Evolutionary conservation across 2,797 vertebrate genomes (phyloP).

Genomic region (Decapterus maruadsi): DNA sequence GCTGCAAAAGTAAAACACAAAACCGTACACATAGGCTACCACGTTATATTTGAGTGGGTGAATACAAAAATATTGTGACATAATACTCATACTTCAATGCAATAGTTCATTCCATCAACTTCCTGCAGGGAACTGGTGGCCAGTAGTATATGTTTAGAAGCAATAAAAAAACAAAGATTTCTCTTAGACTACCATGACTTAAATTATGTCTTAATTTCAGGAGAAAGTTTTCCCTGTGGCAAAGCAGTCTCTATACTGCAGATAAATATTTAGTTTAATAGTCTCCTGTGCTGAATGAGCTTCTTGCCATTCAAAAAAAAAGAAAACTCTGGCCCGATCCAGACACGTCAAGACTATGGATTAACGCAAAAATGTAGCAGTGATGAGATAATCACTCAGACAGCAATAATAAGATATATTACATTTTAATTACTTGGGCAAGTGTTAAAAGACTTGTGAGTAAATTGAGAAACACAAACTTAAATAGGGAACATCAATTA

Average conservation of each 20-base stretch:
- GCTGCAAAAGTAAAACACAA: not conserved
- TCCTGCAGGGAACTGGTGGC: not conserved
- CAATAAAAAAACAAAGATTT: not conserved
- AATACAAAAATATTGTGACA: not conserved
- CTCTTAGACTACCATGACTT: not conserved
- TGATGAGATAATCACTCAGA: conserved; percentile 68
- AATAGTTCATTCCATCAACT: not conserved
- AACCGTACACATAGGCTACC: not conserved
- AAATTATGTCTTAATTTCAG: not conserved
- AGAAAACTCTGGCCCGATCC: not conserved
- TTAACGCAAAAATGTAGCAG: conserved; percentile 54
- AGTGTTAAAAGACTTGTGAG: conserved; percentile 66
- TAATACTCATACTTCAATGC: not conserved
- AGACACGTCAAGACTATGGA: not conserved
- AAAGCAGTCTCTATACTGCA: not conserved
- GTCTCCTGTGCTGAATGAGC: not conserved
- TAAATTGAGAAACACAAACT: conserved; percentile 62
- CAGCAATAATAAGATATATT: conserved; percentile 66
- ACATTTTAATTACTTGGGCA: conserved; percentile 68
- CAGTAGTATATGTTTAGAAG: not conserved
- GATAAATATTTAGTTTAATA: not conserved
- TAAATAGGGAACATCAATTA: conserved; percentile 69
- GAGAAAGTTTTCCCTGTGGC: not conserved
- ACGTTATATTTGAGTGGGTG: not conserved
- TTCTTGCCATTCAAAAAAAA: not conserved